Conservation (phyloP, 2,888 invertebrate species). For the Coenonympha glycerion region DNA sequence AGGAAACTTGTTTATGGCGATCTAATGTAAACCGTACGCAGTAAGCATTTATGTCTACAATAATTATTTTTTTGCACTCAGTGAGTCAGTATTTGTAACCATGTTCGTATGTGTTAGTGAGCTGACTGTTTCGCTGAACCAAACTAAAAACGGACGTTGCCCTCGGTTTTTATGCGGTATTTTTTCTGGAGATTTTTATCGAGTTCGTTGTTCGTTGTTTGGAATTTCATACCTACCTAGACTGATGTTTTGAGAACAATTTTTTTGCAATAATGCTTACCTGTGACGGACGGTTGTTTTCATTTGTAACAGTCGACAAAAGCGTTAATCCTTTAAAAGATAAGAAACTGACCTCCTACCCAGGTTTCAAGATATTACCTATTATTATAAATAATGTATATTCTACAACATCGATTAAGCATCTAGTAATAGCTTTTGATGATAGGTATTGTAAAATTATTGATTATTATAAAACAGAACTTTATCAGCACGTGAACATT, state of each 20-base stretch:
- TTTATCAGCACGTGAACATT: too few relatives aligned
- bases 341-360: too few relatives aligned
- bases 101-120: slow-evolving; percentile 37
- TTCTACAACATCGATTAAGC: too few relatives aligned
- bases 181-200: slow-evolving; percentile 44
- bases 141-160: slow-evolving; percentile 68
- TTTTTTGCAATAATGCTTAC: background rate
- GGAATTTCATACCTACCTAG: background rate
- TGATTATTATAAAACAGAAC: too few relatives aligned
- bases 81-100: slow-evolving; percentile 22
- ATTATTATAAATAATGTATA: too few relatives aligned
- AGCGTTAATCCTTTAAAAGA: too few relatives aligned
- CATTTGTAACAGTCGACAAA: too few relatives aligned
- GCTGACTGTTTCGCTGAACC: slow-evolving; percentile 52
- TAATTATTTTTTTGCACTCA: slow-evolving; percentile 9
- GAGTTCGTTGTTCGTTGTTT: slow-evolving; percentile 34
- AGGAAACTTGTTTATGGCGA: slow-evolving; percentile 1
- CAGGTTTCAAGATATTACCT: too few relatives aligned
- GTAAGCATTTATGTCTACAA: slow-evolving; percentile 15
- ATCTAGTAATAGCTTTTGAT: too few relatives aligned
- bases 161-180: slow-evolving; percentile 52
- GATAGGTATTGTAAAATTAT: too few relatives aligned
- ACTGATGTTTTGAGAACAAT: slow-evolving; percentile 6
- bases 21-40: slow-evolving; percentile 21
- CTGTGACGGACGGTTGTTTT: too few relatives aligned